Conservation (phyloP, 2,113 vertebrate species). For the Todiramphus saurophagus region DNA sequence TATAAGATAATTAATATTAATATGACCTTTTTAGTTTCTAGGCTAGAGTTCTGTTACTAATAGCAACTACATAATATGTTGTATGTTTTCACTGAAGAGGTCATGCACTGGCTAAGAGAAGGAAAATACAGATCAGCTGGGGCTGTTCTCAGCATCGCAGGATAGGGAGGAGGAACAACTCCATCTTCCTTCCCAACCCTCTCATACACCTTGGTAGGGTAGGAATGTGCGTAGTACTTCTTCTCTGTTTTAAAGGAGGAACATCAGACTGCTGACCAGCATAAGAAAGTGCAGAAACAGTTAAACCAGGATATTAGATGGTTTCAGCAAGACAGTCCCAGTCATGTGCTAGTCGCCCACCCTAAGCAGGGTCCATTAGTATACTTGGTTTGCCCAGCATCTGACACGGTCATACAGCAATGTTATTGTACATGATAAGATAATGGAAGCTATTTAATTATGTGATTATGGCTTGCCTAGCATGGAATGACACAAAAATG, state of each 20-base stretch:
- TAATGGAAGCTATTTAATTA: not conserved
- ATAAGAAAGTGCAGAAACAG: not conserved
- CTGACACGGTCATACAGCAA: not conserved
- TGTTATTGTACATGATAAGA: not conserved
- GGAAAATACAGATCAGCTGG: not conserved
- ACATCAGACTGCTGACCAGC: not conserved
- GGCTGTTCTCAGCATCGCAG: not conserved
- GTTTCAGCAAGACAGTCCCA: not conserved
- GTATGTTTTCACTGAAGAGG: constrained; percentile 9
- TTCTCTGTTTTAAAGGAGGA: not conserved
- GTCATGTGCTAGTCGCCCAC: not conserved
- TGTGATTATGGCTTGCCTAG: not conserved
- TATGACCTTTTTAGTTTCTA: constrained; percentile 39
- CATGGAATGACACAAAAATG: not conserved
- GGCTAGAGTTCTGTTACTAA: constrained; percentile 40
- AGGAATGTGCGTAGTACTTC: not conserved
- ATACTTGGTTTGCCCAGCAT: not conserved
- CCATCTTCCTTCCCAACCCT: not conserved
- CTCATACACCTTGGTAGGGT: not conserved
- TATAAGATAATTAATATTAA: constrained; percentile 68
- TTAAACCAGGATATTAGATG: not conserved
- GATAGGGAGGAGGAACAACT: not conserved
- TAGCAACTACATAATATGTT: constrained; percentile 30
- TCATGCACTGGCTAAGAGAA: not conserved
- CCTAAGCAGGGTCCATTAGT: not conserved